Base-by-base conservation (phyloP, 1,140 invertebrate genomes). In the Drosophila mojavensis region DNA sequence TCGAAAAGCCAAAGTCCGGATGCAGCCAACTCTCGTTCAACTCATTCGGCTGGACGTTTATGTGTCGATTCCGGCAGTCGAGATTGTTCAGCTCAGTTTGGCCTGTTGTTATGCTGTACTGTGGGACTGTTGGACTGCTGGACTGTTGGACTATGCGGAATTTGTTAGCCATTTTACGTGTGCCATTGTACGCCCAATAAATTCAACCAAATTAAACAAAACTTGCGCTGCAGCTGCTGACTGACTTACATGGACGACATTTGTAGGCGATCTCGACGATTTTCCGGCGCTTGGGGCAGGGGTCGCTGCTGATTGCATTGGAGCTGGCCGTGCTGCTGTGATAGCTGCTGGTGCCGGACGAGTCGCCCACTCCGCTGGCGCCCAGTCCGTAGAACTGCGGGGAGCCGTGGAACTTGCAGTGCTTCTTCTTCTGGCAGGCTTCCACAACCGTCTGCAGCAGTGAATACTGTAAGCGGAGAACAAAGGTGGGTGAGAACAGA, bases 221-320 rank as follows among this genome's bases (percentile, higher is more conserved):
- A 81, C 48, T 78, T 59, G 54, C 26, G 47, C 28, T 59, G 58
- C n/a, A 54, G 17, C 36, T 48, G 28, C n/a, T 66, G 93, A 97
- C n/a, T 66, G 93, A 97, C 97, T 97, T 94, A 98, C 97, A 97
- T 91, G 97, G 98, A 93, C 97, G 95, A 94, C 97, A 99, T 93
- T 98, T 98, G 93, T 97, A 98, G 68, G 97, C 96, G 26, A 98
- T 96, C 93, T 98, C 97, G 78, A 98, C 96, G 92, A 97, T 98
- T 93, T 98, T 98, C 30, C 95, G 94, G 10, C 96, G 94, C 41
- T 95, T 95, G 28, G 97, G 97, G 92, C 98, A 98, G 0, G 97
- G 97, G 93, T 98, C 97, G 67, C 51, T 78, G 66, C 77, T 89
- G 67, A 88, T 85, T 76, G 83, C 66, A 72, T 76, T 84, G 9